Evolutionary conservation across 2,888 invertebrate species (phyloP).

Genomic region (Andrena marginata): DNA sequence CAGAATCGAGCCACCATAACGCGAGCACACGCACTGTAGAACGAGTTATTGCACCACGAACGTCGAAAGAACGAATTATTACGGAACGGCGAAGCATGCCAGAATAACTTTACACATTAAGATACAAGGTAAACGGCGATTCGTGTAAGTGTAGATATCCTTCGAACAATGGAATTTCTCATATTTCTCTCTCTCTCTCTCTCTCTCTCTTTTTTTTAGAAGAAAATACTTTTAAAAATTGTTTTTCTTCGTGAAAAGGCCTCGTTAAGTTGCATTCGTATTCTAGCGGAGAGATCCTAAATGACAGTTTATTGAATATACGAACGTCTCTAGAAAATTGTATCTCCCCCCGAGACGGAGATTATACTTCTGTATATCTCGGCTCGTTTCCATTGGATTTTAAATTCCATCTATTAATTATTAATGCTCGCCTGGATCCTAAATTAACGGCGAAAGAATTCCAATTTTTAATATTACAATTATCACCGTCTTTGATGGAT

Average conservation of each 20-base stretch:
- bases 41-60: conserved; percentile 55
- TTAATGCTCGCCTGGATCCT: neutral
- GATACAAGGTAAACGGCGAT: conserved; percentile 10
- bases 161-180: conserved; percentile 29
- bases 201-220: conserved; percentile 9
- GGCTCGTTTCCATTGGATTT: neutral
- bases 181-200: too few species aligned
- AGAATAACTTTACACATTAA: conserved; percentile 16
- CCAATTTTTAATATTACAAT: neutral
- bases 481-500: conserved; percentile 1
- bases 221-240: conserved; percentile 30
- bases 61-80: conserved; percentile 39
- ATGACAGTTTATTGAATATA: conserved; percentile 26
- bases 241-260: conserved; percentile 51
- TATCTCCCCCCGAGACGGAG: neutral
- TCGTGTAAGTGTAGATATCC: neutral
- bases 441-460: conserved; percentile 10
- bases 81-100: conserved; percentile 39
- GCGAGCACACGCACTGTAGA: conserved; percentile 61
- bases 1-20: conserved; percentile 63
- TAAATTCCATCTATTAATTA: neutral
- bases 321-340: conserved; percentile 30
- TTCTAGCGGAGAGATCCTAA: conserved; percentile 25
- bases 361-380: neutral
- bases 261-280: conserved; percentile 56